phyloP scores from a whole-genome alignment of 2,113 vertebrate species.

The Columba janthina region DNA sequence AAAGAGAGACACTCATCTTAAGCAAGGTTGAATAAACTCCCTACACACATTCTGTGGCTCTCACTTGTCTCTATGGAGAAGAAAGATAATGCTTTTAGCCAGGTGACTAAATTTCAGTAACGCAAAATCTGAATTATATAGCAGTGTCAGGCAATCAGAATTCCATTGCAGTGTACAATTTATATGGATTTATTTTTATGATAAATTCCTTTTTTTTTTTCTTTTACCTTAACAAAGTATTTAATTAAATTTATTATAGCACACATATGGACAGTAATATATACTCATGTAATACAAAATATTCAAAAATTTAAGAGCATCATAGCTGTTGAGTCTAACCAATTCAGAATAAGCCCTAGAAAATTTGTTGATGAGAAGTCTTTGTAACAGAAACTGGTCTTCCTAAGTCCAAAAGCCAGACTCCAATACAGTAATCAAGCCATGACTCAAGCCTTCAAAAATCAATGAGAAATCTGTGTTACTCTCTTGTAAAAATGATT shows the following conservation, averaged over 20 bases:
- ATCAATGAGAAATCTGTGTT: background rate
- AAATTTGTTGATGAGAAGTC: background rate
- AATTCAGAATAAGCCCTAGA: background rate
- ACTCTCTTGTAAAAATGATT: background rate
- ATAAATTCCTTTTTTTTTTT: accelerated
- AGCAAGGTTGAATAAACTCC: background rate
- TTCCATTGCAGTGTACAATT: background rate
- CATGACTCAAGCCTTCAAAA: background rate
- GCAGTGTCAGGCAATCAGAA: background rate
- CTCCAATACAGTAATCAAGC: background rate
- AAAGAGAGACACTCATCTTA: background rate
- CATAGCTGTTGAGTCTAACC: background rate
- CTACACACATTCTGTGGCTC: accelerated
- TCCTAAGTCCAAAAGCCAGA: background rate
- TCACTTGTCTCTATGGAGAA: background rate
- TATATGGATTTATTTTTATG: background rate
- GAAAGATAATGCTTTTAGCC: background rate
- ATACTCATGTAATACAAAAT: background rate
- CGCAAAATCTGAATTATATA: background rate
- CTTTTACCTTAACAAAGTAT: background rate
- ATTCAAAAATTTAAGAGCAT: background rate
- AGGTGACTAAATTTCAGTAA: background rate
- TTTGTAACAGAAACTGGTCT: background rate
- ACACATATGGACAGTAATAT: background rate
- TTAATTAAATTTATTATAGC: background rate